Conservation (phyloP, 2,888 invertebrate species). For the Cephus pulcher region DNA sequence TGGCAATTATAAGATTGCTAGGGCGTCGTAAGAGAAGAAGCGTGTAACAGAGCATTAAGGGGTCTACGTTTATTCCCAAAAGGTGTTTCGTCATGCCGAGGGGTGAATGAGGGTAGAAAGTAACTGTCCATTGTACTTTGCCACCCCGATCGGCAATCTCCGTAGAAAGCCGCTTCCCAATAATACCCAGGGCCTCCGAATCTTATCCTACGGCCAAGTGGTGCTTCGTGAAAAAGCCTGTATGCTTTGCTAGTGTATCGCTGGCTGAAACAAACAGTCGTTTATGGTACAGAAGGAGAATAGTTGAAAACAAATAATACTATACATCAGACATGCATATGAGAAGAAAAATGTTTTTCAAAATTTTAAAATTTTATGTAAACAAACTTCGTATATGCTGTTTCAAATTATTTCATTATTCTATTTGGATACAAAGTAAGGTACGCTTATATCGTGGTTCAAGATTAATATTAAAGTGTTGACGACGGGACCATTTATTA, state of each 20-base stretch:
- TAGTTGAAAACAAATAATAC: not conserved
- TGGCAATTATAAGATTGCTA: constrained; percentile 26
- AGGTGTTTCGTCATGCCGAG: not conserved
- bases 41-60: constrained; percentile 21
- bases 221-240: not conserved
- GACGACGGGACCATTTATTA: not conserved
- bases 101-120: not conserved
- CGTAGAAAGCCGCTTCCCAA: not conserved
- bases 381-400: not conserved
- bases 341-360: not conserved
- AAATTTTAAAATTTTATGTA: not conserved
- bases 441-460: not conserved
- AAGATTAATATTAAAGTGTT: not conserved
- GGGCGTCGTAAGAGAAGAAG: constrained; percentile 17
- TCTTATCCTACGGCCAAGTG: not conserved
- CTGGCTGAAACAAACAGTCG: not conserved
- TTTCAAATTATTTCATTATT: not conserved
- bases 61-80: constrained; percentile 6
- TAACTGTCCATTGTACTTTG: constrained; percentile 1
- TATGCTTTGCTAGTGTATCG: not conserved
- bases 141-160: not conserved
- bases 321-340: not conserved
- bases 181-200: not conserved
- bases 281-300: not conserved
- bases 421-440: not conserved